Percentiles rank a stretch among this genome's conserved stretches.
phyloP scores from a whole-genome alignment of 2,113 vertebrate genomes.

The Octodon degus region DNA sequence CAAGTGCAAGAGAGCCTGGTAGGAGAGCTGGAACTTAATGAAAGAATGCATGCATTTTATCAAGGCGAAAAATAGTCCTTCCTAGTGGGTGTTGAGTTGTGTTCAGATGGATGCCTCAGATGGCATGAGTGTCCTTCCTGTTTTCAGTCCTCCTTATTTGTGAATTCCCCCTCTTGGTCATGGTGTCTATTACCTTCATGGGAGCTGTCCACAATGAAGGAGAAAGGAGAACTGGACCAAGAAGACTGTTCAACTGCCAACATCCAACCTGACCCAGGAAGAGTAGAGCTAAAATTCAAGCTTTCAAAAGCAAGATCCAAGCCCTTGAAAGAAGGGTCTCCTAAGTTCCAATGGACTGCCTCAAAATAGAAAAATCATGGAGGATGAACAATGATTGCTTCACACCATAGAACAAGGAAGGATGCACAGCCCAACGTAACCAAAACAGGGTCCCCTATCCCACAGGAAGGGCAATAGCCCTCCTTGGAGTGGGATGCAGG shows the following conservation, averaged over 20 bases:
- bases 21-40: not conserved
- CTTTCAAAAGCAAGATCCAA: not conserved
- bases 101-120: not conserved
- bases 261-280: not conserved
- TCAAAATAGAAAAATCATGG: not conserved
- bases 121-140: not conserved
- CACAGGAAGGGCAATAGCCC: not conserved
- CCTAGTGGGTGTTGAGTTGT: not conserved
- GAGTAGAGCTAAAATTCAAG: not conserved
- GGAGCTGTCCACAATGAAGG: not conserved
- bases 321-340: not conserved
- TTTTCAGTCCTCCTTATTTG: not conserved
- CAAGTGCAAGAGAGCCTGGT: accelerated
- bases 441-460: not conserved
- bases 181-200: accelerated
- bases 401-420: not conserved
- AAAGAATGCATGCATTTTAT: not conserved
- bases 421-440: not conserved
- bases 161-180: not conserved
- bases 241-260: not conserved
- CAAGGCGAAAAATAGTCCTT: not conserved
- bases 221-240: not conserved
- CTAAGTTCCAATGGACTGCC: not conserved
- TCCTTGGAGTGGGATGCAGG: not conserved
- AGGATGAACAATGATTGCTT: not conserved